Evolutionary conservation across 2,113 vertebrate species (phyloP), one percentile per base, ranked within the genome.

Genomic region (Heterocephalus glaber): DNA sequence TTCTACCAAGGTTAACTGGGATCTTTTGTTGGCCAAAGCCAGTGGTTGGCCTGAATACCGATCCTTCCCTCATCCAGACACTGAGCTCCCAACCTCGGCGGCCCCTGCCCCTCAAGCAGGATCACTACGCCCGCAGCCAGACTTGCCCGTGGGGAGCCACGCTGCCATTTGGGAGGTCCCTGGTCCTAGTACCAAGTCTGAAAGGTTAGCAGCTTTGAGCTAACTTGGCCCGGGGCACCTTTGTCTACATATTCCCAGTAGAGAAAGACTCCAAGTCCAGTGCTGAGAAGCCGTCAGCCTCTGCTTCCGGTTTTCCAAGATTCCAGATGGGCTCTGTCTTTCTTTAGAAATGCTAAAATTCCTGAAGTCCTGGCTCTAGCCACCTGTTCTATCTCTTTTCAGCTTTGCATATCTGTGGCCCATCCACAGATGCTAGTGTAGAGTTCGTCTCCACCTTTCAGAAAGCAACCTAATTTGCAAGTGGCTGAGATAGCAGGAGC

Each of bases 311-410:
- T 41, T 86, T 89, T 76, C 76, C 76, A 91, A 38, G 89, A 56
- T 96, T 96, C 92, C 93, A 24, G n/a, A n/a, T n/a, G n/a, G n/a
- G n/a, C n/a, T n/a, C n/a, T 81, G 26, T n/a, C 86, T 49, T 95
- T 90, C 96, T 96, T 96, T 90, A 96, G 94, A 96, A 97, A 95
- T 80, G 86, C 49, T 94, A 90, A 97, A 84, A 72, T 65, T 90
- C 54, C 38, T 3, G 41, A 72, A 63, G 76, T 79, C 28, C 58
- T 90, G 30, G 7, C 13, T 68, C 61, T 2, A 2, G 24, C 22
- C 41, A 68, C 35, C 20, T 35, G 70, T 41, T 85, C 63, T 56
- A 7, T 44, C 81, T 82, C 76, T 61, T 38, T 86, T 52, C 17
- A 1, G 80, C 87, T 96, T 96, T 96, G 96, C 89, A 87, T 95